Evolutionary conservation across 1,140 invertebrate genomes (phyloP).

Genomic region (Drosophila guanche): DNA sequence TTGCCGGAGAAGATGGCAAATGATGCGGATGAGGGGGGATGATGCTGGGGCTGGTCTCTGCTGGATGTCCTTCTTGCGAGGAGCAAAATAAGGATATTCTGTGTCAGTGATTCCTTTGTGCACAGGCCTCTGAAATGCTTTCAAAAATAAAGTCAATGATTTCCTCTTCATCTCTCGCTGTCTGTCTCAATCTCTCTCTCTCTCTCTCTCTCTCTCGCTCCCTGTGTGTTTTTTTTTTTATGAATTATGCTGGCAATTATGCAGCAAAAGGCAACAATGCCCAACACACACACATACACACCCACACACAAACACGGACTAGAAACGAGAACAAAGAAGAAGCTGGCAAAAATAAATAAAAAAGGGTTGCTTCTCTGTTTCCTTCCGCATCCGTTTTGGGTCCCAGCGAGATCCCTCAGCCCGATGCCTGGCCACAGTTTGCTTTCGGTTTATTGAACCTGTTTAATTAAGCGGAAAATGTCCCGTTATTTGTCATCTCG

Average conservation of each 20-base stretch:
- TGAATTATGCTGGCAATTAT: slow-evolving; percentile 81
- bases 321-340: slow-evolving; percentile 8
- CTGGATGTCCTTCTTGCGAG: slow-evolving; percentile 40
- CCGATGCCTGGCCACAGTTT: slow-evolving; percentile 30
- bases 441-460: slow-evolving; percentile 75
- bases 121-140: slow-evolving; percentile 66
- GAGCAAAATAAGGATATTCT: slow-evolving; percentile 4
- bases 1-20: slow-evolving; percentile 35
- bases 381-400: slow-evolving; percentile 32
- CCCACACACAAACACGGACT: background rate
- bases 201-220: slow-evolving; percentile 13
- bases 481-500: slow-evolving; percentile 64
- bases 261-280: slow-evolving; percentile 63
- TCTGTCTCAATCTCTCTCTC: slow-evolving; percentile 12
- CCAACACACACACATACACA: slow-evolving; percentile 34
- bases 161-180: slow-evolving; percentile 37
- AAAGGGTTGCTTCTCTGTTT: slow-evolving; percentile 36
- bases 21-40: slow-evolving; percentile 11
- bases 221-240: slow-evolving; percentile 47
- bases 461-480: slow-evolving; percentile 78
- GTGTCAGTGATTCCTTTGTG: slow-evolving; percentile 56
- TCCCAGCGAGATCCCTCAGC: slow-evolving; percentile 2
- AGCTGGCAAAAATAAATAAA: slow-evolving; percentile 41
- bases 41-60: background rate
- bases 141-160: slow-evolving; percentile 75